phyloP scores from a whole-genome alignment of 2,888 invertebrate species.

The Phrixothrix hirtus region DNA sequence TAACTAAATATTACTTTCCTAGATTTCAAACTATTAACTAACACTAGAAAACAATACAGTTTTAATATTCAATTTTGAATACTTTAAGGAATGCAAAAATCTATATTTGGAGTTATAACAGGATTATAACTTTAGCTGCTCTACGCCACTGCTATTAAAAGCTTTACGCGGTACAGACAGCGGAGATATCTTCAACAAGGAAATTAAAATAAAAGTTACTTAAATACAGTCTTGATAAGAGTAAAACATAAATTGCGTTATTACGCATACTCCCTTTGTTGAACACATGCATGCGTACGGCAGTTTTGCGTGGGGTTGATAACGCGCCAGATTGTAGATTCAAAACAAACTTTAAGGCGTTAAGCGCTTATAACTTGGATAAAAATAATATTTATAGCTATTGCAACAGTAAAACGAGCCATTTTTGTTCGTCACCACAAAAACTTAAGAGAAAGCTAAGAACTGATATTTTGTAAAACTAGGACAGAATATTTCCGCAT shows the following conservation, averaged over 20 bases:
- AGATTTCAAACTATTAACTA: too few species aligned
- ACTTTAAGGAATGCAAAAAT: too few species aligned
- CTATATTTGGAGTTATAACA: too few species aligned
- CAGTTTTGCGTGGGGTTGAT: slow-evolving; percentile 44
- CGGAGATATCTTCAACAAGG: too few species aligned
- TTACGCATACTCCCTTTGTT: slow-evolving; percentile 37
- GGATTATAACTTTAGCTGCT: too few species aligned
- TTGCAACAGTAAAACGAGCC: slow-evolving; percentile 26
- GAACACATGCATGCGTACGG: slow-evolving; percentile 45
- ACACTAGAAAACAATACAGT: too few species aligned
- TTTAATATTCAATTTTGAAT: too few species aligned
- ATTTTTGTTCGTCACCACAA: slow-evolving; percentile 14
- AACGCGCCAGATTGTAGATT: slow-evolving; percentile 43
- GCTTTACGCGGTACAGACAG: too few species aligned
- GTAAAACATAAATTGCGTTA: slow-evolving; percentile 13
- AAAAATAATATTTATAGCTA: slow-evolving; percentile 9
- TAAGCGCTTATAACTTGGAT: background rate
- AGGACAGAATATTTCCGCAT: slow-evolving; percentile 41
- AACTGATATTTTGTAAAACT: slow-evolving; percentile 35
- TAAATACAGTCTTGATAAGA: background rate
- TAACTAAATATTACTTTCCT: too few species aligned
- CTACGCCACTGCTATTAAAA: too few species aligned
- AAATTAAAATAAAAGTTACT: background rate
- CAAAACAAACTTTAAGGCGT: slow-evolving; percentile 33
- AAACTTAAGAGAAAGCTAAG: slow-evolving; percentile 34